Evolutionary conservation across 2,797 vertebrate genomes (phyloP).

Genomic region (Potorous gilbertii): DNA sequence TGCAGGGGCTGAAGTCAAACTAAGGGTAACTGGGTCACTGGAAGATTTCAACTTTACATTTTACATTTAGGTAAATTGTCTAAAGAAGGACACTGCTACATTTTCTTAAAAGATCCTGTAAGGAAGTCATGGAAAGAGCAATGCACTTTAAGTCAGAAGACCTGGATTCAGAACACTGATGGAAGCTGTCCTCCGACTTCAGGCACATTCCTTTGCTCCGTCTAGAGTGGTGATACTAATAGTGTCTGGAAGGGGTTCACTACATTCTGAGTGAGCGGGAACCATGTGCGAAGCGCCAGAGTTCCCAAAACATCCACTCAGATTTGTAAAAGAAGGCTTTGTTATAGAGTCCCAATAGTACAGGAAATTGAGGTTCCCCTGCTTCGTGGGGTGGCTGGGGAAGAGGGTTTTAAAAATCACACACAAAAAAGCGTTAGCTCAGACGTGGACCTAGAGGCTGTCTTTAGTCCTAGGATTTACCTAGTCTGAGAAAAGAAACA

Average conservation of each 20-base stretch:
- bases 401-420: neutral
- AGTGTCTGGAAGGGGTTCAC: neutral
- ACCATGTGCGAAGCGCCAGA: neutral
- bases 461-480: neutral
- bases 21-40: neutral
- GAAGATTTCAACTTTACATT: neutral
- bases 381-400: neutral
- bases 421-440: neutral
- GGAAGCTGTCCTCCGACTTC: neutral
- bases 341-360: neutral
- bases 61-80: neutral
- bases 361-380: neutral
- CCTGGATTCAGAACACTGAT: neutral
- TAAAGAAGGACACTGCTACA: neutral
- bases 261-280: neutral
- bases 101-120: neutral
- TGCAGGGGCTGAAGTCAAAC: neutral
- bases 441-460: neutral
- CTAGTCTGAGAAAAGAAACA: neutral
- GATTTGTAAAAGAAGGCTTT: neutral
- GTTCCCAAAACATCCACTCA: neutral
- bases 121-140: neutral
- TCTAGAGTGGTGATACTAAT: neutral
- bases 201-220: neutral
- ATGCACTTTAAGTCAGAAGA: neutral